phyloP scores from a whole-genome alignment of 2,797 vertebrate species.

The Mormyrus hasselquistii region DNA sequence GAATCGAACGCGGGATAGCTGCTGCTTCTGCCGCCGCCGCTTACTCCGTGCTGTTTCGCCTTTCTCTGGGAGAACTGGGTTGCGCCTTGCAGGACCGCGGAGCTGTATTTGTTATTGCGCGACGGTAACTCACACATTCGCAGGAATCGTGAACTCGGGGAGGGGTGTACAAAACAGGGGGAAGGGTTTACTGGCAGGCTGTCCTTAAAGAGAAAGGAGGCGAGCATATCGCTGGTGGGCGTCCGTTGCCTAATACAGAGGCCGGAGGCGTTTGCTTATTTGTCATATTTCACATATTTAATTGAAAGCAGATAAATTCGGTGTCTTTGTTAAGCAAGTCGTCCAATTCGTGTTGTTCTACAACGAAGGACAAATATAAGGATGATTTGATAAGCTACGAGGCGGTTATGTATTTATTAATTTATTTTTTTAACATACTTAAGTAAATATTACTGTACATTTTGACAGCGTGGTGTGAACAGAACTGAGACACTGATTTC shows the following conservation, averaged over 20 bases:
- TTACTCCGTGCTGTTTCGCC: neutral
- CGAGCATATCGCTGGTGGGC: slow-evolving; percentile 5
- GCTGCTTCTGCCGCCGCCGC: slow-evolving; percentile 10
- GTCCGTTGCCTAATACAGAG: neutral
- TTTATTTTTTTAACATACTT: neutral
- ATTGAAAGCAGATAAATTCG: slow-evolving; percentile 3
- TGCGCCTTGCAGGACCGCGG: slow-evolving; percentile 20
- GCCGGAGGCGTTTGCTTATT: slow-evolving; percentile 11
- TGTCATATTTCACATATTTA: slow-evolving; percentile 10
- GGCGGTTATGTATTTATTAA: neutral
- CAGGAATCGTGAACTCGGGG: slow-evolving; percentile 24
- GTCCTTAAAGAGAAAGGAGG: slow-evolving; percentile 27
- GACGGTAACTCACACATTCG: slow-evolving; percentile 26
- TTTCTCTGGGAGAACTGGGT: slow-evolving; percentile 9
- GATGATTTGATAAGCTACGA: neutral
- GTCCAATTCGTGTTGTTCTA: slow-evolving; percentile 1
- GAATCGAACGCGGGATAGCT: slow-evolving; percentile 53
- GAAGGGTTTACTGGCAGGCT: slow-evolving; percentile 15
- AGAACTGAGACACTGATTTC: neutral
- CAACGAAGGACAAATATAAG: neutral
- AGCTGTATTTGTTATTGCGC: slow-evolving; percentile 33
- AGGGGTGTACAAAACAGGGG: slow-evolving; percentile 33
- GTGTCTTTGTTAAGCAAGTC: slow-evolving; percentile 33
- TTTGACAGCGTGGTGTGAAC: neutral
- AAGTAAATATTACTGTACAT: neutral